A percentile compares a stretch with the other conserved stretches of the same genome.
Evolutionary conservation across 1,140 invertebrate species (phyloP).

Genomic region (Drosophila nigromelanica): DNA sequence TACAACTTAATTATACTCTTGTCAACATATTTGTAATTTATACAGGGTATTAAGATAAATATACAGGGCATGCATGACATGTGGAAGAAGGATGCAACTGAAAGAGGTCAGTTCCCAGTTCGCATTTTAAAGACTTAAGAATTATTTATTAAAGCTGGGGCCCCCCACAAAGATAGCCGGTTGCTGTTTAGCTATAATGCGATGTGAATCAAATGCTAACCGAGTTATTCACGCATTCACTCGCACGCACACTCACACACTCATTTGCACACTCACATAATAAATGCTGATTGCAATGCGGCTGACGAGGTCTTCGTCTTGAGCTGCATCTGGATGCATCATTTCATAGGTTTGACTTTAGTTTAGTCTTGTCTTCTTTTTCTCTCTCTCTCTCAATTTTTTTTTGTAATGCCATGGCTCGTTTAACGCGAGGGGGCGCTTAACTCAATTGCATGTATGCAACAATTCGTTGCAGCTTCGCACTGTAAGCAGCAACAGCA

Average conservation of each 20-base stretch:
- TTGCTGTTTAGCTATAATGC: slow-evolving; percentile 23
- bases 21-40: neutral
- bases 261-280: slow-evolving; percentile 30
- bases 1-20: neutral
- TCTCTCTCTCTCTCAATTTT: neutral
- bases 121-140: slow-evolving; percentile 25
- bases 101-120: slow-evolving; percentile 34
- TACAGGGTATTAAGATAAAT: neutral
- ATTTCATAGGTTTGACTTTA: neutral
- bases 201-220: slow-evolving; percentile 32
- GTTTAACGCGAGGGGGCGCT: slow-evolving; percentile 55
- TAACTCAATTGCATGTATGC: slow-evolving; percentile 70
- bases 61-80: slow-evolving; percentile 22
- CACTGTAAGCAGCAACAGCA: slow-evolving; percentile 17
- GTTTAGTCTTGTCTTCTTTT: neutral
- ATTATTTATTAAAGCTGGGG: slow-evolving; percentile 30
- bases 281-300: slow-evolving; percentile 48
- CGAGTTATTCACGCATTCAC: slow-evolving; percentile 46
- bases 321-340: slow-evolving; percentile 10
- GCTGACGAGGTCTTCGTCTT: slow-evolving; percentile 28
- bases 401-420: slow-evolving; percentile 51
- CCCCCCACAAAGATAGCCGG: slow-evolving; percentile 25
- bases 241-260: slow-evolving; percentile 15
- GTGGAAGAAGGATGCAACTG: slow-evolving; percentile 26
- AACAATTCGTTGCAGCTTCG: slow-evolving; percentile 54